These are phyloP conservation scores for Gambusia affinis DNA, from an alignment of 2,113 vertebrate species.

Conservation along the genomic window DNA sequence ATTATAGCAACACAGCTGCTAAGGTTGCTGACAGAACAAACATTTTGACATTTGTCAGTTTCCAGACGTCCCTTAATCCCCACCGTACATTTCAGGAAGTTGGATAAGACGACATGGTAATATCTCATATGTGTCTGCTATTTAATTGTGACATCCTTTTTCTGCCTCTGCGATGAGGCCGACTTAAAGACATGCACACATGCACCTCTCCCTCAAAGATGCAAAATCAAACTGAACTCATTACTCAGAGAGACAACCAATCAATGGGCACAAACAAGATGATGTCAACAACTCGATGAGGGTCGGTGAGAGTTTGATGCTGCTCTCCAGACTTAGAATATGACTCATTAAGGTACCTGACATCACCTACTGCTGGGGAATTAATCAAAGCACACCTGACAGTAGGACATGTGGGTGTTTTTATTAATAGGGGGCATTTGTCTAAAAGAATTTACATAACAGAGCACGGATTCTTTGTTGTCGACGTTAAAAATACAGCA, in stretches of 20 bases:
- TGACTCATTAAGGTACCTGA: constrained; percentile 29
- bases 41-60: not conserved
- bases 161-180: constrained; percentile 1
- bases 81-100: not conserved
- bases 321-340: constrained; percentile 10
- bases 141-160: not conserved
- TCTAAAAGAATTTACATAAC: constrained; percentile 40
- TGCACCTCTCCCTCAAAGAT: constrained; percentile 3
- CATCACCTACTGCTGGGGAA: constrained; percentile 32
- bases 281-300: constrained; percentile 25
- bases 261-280: constrained; percentile 22
- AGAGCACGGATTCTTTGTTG: constrained; percentile 25
- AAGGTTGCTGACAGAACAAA: constrained; percentile 8
- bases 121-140: not conserved
- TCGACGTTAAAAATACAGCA: constrained; percentile 42
- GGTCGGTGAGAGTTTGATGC: constrained; percentile 13
- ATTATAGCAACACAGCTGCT: constrained; percentile 21
- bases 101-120: not conserved
- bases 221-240: constrained; percentile 14
- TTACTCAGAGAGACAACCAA: constrained; percentile 15
- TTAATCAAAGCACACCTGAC: constrained; percentile 43
- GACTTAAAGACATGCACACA: not conserved
- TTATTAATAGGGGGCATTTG: constrained; percentile 22
- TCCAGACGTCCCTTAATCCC: not conserved
- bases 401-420: constrained; percentile 31